phyloP scores from a whole-genome alignment of 2,888 invertebrate species.

The Drosophila ustulata region DNA sequence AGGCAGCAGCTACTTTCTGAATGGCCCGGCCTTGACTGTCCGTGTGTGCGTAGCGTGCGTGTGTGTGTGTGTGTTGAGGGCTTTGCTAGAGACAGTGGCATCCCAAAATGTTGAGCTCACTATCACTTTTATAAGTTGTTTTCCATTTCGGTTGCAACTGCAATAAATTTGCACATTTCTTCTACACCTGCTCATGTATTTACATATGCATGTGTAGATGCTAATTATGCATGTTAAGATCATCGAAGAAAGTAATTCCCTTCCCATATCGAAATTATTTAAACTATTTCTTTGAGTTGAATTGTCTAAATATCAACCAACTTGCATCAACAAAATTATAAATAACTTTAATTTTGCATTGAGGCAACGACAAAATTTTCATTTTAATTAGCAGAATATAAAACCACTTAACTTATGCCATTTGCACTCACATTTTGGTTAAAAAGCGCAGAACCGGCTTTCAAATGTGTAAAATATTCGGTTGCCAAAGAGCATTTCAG shows the following conservation, averaged over 20 bases:
- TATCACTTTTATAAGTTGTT: constrained; percentile 25
- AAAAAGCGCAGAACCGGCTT: constrained; percentile 27
- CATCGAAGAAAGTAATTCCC: constrained; percentile 18
- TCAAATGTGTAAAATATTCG: neutral
- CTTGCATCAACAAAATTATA: too few relatives aligned
- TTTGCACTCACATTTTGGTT: constrained; percentile 4
- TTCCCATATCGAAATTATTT: neutral
- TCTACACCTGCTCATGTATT: neutral
- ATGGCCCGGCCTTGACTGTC: constrained; percentile 58
- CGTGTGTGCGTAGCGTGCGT: constrained; percentile 8
- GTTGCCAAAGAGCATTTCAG: constrained; percentile 40
- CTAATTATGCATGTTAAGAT: neutral
- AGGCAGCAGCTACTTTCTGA: constrained; percentile 52
- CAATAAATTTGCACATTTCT: neutral
- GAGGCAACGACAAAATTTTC: neutral
- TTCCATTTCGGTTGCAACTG: constrained; percentile 21
- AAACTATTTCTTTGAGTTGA: neutral
- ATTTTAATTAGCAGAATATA: neutral
- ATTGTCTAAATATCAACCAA: too few relatives aligned
- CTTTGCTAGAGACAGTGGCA: constrained; percentile 30
- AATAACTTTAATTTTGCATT: too few relatives aligned
- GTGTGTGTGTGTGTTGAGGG: constrained; percentile 19
- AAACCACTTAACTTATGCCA: constrained; percentile 3
- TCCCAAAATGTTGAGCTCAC: constrained; percentile 26
- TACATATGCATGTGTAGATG: neutral